Evolutionary conservation across 2,888 invertebrate species (phyloP).

Genomic region (Camptogramma bilineatum): DNA sequence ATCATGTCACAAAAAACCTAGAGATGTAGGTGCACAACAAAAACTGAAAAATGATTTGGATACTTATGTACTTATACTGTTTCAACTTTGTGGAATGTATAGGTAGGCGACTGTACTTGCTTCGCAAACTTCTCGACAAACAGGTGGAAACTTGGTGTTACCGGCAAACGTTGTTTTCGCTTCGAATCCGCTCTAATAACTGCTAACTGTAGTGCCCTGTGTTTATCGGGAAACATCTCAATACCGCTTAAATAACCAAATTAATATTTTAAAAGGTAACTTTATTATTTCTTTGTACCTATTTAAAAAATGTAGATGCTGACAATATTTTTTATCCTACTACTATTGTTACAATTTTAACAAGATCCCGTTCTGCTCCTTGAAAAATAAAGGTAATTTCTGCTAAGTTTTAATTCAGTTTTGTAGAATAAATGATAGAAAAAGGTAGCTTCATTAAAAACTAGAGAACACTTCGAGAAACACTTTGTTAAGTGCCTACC

Average conservation of each 20-base stretch:
- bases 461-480: slow-evolving; percentile 4
- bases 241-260: slow-evolving; percentile 16
- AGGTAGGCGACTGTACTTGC: too few relatives aligned
- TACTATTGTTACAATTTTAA: too few relatives aligned
- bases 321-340: too few relatives aligned
- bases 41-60: too few relatives aligned
- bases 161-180: slow-evolving; percentile 46
- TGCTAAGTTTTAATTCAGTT: neutral
- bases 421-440: neutral
- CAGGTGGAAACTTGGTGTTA: slow-evolving; percentile 55
- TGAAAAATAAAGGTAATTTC: neutral
- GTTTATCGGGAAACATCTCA: slow-evolving; percentile 33
- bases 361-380: too few relatives aligned
- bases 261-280: too few relatives aligned
- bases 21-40: too few relatives aligned
- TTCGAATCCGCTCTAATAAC: slow-evolving; percentile 37
- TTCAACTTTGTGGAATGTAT: too few relatives aligned
- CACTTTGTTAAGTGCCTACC: neutral
- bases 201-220: slow-evolving; percentile 24
- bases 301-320: too few relatives aligned
- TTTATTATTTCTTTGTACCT: too few relatives aligned
- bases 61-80: too few relatives aligned
- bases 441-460: neutral
- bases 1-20: too few relatives aligned
- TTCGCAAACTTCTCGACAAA: slow-evolving; percentile 57